A percentile compares a stretch with the other conserved stretches of the same genome.
Conservation (phyloP, 2,113 vertebrate species). For the Pagrus major region DNA sequence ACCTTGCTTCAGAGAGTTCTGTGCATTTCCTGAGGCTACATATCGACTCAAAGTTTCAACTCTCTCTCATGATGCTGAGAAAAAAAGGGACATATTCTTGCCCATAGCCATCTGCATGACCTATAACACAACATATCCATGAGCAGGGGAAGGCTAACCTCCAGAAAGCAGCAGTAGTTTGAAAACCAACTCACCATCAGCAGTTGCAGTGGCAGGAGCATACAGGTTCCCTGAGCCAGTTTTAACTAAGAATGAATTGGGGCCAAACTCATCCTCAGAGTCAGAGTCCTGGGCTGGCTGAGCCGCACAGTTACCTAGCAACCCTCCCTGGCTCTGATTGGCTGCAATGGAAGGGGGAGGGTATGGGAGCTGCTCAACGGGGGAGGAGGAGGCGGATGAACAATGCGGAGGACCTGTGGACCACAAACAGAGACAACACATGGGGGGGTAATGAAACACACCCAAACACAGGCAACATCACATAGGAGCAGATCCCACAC, state of each 20-base stretch:
- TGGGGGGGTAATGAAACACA: slow-evolving; percentile 82
- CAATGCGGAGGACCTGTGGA: slow-evolving; percentile 95
- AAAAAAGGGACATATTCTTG: slow-evolving; percentile 57
- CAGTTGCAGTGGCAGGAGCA: slow-evolving; percentile 84
- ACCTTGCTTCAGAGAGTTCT: slow-evolving; percentile 64
- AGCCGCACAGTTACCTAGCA: slow-evolving; percentile 96
- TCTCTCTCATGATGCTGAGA: slow-evolving; percentile 51
- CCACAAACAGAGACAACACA: slow-evolving; percentile 91
- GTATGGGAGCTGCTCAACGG: slow-evolving; percentile 92
- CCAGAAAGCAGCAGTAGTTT: slow-evolving; percentile 80
- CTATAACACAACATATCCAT: slow-evolving; percentile 65
- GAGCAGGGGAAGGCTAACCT: slow-evolving; percentile 57
- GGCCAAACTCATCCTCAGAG: slow-evolving; percentile 98
- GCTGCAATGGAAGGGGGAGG: slow-evolving; percentile 91
- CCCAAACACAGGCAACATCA: slow-evolving; percentile 80
- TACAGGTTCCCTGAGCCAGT: slow-evolving; percentile 94
- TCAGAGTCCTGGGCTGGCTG: slow-evolving; percentile 95
- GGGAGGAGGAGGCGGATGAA: slow-evolving; percentile 95
- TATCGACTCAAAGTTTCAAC: slow-evolving; percentile 70
- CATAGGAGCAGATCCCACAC: slow-evolving; percentile 59
- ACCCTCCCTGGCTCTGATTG: slow-evolving; percentile 96
- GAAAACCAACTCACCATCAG: slow-evolving; percentile 92
- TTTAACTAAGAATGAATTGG: slow-evolving; percentile 98
- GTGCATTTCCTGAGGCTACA: slow-evolving; percentile 69
- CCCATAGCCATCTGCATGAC: slow-evolving; percentile 70